Evolutionary conservation across 2,797 vertebrate species (phyloP).

Genomic region (Sphenodon punctatus): DNA sequence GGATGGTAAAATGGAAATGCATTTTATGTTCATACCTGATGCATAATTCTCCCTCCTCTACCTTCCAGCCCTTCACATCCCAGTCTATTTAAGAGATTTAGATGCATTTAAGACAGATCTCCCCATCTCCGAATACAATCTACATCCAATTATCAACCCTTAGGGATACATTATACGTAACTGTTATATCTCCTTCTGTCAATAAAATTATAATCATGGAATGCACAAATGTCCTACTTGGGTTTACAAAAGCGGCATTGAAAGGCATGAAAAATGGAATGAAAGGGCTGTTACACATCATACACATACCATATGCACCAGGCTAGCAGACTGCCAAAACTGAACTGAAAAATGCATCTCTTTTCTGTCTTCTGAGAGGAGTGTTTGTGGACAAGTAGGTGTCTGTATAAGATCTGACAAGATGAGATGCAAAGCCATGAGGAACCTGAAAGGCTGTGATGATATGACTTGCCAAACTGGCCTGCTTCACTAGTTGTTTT

Average conservation of each 20-base stretch:
- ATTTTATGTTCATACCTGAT: slow-evolving; percentile 64
- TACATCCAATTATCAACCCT: slow-evolving; percentile 61
- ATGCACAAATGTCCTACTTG: slow-evolving; percentile 66
- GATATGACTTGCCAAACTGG: accelerated
- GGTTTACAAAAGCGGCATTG: slow-evolving; percentile 57
- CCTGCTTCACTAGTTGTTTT: not conserved
- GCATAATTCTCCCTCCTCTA: slow-evolving; percentile 53
- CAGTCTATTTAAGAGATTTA: slow-evolving; percentile 68
- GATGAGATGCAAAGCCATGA: not conserved
- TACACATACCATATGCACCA: slow-evolving; percentile 31
- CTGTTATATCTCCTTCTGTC: slow-evolving; percentile 74
- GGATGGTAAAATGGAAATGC: slow-evolving; percentile 61
- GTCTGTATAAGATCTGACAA: not conserved
- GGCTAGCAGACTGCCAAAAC: slow-evolving; percentile 42
- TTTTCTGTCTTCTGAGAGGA: slow-evolving; percentile 17
- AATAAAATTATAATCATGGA: slow-evolving; percentile 71
- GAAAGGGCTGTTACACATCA: slow-evolving; percentile 43
- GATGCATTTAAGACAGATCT: slow-evolving; percentile 54
- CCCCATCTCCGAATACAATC: slow-evolving; percentile 36
- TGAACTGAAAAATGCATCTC: slow-evolving; percentile 11
- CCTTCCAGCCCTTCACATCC: slow-evolving; percentile 53
- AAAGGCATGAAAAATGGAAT: slow-evolving; percentile 56
- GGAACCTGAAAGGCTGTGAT: slow-evolving; percentile 14
- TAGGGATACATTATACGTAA: slow-evolving; percentile 60
- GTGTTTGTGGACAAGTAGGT: not conserved